Evolutionary conservation across 2,797 vertebrate species (phyloP).

Genomic region (Gastrophryne carolinensis): DNA sequence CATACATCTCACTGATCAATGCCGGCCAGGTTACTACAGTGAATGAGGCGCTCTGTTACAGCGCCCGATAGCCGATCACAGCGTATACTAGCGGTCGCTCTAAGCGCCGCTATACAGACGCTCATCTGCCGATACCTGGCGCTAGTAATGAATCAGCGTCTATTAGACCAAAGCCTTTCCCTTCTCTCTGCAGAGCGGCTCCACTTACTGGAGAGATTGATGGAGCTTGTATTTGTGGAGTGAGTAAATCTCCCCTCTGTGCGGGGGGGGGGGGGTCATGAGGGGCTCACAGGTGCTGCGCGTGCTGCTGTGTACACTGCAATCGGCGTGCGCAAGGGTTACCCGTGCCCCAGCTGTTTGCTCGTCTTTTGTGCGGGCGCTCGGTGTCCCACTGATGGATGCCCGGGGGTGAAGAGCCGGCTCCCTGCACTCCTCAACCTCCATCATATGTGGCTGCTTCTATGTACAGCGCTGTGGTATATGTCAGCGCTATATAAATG

Average conservation of each 20-base stretch:
- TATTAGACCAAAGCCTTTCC: too few species aligned
- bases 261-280: constrained; percentile 53
- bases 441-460: too few species aligned
- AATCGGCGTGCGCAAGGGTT: constrained; percentile 72
- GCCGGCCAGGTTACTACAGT: too few species aligned
- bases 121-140: too few species aligned
- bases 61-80: too few species aligned
- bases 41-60: too few species aligned
- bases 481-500: too few species aligned
- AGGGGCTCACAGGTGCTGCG: constrained; percentile 68
- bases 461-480: too few species aligned
- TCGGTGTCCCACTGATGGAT: constrained; percentile 79
- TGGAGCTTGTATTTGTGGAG: not conserved
- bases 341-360: constrained; percentile 73
- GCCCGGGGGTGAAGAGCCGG: constrained; percentile 76
- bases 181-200: not conserved
- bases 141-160: too few species aligned
- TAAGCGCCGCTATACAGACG: too few species aligned
- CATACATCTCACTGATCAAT: too few species aligned
- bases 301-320: constrained; percentile 74
- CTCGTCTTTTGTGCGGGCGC: constrained; percentile 74
- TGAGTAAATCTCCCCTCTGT: not conserved
- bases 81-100: too few species aligned
- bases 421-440: constrained; percentile 66
- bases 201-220: not conserved